Percentiles rank a stretch among this genome's conserved stretches.
These are phyloP conservation scores for Lepidurus packardi DNA, from an alignment of 1,140 invertebrate genomes.

Conservation along the genomic window DNA sequence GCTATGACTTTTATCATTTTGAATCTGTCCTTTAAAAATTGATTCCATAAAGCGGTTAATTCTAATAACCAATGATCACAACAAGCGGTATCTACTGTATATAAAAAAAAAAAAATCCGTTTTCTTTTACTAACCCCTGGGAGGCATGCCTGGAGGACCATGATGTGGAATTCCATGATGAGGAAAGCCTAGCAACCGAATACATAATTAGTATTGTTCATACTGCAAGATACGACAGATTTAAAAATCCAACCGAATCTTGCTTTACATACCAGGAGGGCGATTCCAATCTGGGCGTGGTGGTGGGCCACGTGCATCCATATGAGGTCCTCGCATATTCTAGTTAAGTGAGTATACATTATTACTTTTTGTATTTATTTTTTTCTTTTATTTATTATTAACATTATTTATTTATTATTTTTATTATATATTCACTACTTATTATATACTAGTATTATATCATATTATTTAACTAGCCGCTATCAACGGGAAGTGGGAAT, in stretches of 20 bases:
- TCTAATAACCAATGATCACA: too few species aligned
- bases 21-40: too few species aligned
- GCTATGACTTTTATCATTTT: too few species aligned
- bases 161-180: conserved; percentile 37
- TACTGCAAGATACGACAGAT: too few species aligned
- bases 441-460: too few species aligned
- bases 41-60: too few species aligned
- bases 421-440: too few species aligned
- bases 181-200: conserved; percentile 26
- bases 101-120: background rate
- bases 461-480: too few species aligned
- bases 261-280: conserved; percentile 50
- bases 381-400: too few species aligned
- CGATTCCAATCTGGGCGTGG: conserved; percentile 69
- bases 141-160: conserved; percentile 50
- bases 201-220: conserved; percentile 35
- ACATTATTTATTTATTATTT: background rate
- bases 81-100: background rate
- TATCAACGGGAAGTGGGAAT: background rate
- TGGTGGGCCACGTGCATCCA: conserved; percentile 54
- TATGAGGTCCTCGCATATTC: conserved; percentile 42
- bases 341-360: conserved; percentile 26
- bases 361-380: background rate
- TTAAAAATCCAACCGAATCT: too few species aligned
- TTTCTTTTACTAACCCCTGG: background rate